Evolutionary conservation across 1,140 invertebrate genomes (phyloP).

Genomic region (Centruroides vittatus): DNA sequence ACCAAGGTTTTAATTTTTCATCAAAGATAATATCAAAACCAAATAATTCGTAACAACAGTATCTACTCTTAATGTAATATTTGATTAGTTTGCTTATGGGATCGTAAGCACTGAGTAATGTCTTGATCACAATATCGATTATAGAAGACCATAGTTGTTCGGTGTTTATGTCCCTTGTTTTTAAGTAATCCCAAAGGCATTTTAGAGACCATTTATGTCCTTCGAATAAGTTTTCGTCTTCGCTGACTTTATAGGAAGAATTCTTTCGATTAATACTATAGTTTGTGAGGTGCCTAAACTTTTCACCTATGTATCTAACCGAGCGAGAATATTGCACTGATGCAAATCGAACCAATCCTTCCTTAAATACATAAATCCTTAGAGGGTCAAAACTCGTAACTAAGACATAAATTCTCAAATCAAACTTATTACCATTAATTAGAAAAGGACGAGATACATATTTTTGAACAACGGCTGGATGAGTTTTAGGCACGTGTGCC

Average conservation of each 20-base stretch:
- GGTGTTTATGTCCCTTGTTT: slow-evolving; percentile 42
- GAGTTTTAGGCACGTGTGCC: slow-evolving; percentile 79
- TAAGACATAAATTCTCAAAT: slow-evolving; percentile 83
- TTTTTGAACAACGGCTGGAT: slow-evolving; percentile 1
- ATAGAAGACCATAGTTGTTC: slow-evolving; percentile 62
- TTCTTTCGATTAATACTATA: slow-evolving; percentile 93
- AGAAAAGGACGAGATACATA: slow-evolving; percentile 75
- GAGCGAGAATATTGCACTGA: slow-evolving; percentile 67
- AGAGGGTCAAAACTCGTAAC: slow-evolving; percentile 87
- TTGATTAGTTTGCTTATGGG: slow-evolving; percentile 29
- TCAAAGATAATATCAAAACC: slow-evolving; percentile 48
- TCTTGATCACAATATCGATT: slow-evolving; percentile 43
- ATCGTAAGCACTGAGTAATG: slow-evolving; percentile 22
- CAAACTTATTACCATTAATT: slow-evolving; percentile 89
- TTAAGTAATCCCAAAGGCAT: slow-evolving; percentile 55
- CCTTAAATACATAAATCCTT: slow-evolving; percentile 81
- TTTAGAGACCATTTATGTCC: slow-evolving; percentile 82
- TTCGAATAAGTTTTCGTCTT: slow-evolving; percentile 61
- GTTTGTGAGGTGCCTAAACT: slow-evolving; percentile 96
- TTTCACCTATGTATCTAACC: slow-evolving; percentile 57
- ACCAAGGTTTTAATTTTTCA: slow-evolving; percentile 61
- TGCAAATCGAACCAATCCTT: slow-evolving; percentile 84
- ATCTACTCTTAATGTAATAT: slow-evolving; percentile 29
- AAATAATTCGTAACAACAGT: slow-evolving; percentile 40
- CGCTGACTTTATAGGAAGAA: slow-evolving; percentile 66